Percentiles rank a stretch among this genome's conserved stretches.
Evolutionary conservation across 2,797 vertebrate genomes (phyloP).

Genomic region (Semotilus atromaculatus): DNA sequence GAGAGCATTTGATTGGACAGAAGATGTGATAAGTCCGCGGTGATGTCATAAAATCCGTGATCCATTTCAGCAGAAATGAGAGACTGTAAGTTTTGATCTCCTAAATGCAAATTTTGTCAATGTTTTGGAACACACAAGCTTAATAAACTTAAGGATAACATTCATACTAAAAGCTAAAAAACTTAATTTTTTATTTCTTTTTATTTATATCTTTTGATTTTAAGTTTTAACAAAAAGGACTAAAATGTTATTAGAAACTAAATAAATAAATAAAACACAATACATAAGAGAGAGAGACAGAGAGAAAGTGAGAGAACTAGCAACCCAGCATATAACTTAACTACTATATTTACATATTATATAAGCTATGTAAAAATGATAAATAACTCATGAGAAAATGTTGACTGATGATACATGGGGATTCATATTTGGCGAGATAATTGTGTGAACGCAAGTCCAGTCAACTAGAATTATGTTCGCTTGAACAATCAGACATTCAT

Average conservation of each 20-base stretch:
- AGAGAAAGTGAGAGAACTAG: neutral
- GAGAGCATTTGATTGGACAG: too few relatives aligned
- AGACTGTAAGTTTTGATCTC: too few relatives aligned
- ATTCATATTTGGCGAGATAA: neutral
- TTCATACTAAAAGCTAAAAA: too few relatives aligned
- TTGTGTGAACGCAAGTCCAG: slow-evolving; percentile 16
- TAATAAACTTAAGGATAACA: too few relatives aligned
- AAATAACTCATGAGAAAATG: neutral
- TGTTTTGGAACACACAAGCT: too few relatives aligned
- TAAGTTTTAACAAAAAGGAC: neutral
- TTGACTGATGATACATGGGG: neutral
- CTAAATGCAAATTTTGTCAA: too few relatives aligned
- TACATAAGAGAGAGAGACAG: neutral
- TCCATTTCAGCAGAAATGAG: too few relatives aligned
- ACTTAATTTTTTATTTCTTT: too few relatives aligned
- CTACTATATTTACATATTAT: neutral
- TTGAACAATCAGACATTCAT: slow-evolving; percentile 51
- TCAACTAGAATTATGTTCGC: slow-evolving; percentile 27
- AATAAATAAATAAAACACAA: neutral
- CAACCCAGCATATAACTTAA: neutral
- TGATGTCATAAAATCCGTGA: too few relatives aligned
- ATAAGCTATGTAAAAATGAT: slow-evolving; percentile 4
- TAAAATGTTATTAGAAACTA: neutral
- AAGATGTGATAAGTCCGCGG: too few relatives aligned
- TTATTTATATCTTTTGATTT: neutral